Base-by-base conservation (phyloP, 2,113 vertebrate genomes). In the Sclerurus mexicanus region DNA sequence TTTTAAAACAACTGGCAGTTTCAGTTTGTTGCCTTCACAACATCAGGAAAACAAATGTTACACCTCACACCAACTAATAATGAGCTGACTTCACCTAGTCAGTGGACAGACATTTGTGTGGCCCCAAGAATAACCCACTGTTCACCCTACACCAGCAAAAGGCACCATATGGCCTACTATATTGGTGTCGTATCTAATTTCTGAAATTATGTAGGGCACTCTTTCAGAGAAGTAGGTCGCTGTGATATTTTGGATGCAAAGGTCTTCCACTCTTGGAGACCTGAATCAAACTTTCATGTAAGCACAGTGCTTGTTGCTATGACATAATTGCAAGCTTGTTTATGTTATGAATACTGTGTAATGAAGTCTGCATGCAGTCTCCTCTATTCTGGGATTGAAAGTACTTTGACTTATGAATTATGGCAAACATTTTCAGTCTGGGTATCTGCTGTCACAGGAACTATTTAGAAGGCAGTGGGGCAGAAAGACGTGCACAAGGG, bases 231-330 rank as follows among this genome's bases (percentile, higher is more conserved):
- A 96, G 87, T 94, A 96, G 91, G 96, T 94, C 56, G 83, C 75
- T 94, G 91, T 81, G 95, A 85, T 97, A 95, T 97, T 97, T 97
- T 89, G 94, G 95, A 96, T 72, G 75, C 75, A 96, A 89, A 97
- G 90, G 86, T 97, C 93, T 95, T 96, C 53, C 73, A 89, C 82
- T 96, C 89, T 90, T 95, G 76, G 89, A 96, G 94, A 96, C 73
- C 91, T 92, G 86, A 95, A 87, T 97, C 94, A 87, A 93, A 94
- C 89, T 74, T 93, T 82, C 77, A 83, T 85, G 74, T 88, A 95
- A 95, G 93, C 95, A 91, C 24, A 92, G 88, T 8, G 93, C 96
- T 93, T 93, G 96, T 97, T 97, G 97, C 96, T 96, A 96, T 93
- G 97, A 97, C 97, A 96, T 96, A 97, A 96, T 42, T 83, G 67